A percentile compares a stretch with the other conserved stretches of the same genome.
Evolutionary conservation across 2,113 vertebrate species (phyloP).

Genomic region (Agapornis roseicollis): DNA sequence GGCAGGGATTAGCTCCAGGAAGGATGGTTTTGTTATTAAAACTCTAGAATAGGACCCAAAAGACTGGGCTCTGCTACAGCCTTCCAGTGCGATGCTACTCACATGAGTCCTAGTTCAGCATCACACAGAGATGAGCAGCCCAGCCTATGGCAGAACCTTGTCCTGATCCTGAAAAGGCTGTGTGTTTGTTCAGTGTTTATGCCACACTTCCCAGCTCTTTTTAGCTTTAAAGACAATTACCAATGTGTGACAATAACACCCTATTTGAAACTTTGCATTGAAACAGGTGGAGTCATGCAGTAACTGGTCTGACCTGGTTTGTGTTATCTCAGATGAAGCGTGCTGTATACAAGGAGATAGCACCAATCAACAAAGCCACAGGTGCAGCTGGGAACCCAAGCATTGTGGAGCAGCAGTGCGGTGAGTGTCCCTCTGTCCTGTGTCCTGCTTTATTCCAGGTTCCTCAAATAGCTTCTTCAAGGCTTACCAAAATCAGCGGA

Average conservation of each 20-base stretch:
- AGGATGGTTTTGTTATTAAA: neutral
- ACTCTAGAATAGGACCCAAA: neutral
- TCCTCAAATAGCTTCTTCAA: neutral
- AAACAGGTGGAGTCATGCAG: neutral
- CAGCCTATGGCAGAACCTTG: fast-evolving
- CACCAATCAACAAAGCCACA: neutral
- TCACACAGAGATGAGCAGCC: fast-evolving
- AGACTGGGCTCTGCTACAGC: neutral
- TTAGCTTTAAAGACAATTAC: conserved; percentile 11
- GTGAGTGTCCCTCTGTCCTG: neutral
- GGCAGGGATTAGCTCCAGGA: neutral
- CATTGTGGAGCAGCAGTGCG: neutral
- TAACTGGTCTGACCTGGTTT: conserved; percentile 47
- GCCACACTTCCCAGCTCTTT: neutral
- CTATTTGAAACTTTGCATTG: conserved; percentile 5
- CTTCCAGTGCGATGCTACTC: fast-evolving
- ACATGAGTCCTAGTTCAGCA: neutral
- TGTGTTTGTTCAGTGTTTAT: neutral
- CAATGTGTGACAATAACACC: neutral
- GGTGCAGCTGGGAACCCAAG: neutral
- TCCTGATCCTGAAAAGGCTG: neutral
- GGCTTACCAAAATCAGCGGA: neutral
- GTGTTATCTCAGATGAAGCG: neutral
- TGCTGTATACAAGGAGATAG: neutral
- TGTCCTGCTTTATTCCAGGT: neutral